phyloP scores from a whole-genome alignment of 2,888 invertebrate species.

The Actias luna region DNA sequence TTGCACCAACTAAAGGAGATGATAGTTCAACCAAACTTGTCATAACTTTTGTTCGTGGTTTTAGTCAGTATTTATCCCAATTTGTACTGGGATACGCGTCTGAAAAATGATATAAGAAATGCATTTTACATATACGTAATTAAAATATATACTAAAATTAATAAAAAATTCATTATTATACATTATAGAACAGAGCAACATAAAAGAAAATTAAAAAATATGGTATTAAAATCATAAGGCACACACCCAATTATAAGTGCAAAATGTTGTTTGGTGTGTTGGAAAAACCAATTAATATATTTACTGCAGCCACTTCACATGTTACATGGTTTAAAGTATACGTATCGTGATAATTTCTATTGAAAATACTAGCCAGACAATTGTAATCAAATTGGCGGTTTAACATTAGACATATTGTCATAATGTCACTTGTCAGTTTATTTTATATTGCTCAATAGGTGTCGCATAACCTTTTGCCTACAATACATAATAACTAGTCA shows the following conservation, averaged over 20 bases:
- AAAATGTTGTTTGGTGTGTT: neutral
- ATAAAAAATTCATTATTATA: neutral
- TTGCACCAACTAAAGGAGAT: slow-evolving; percentile 29
- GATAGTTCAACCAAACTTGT: slow-evolving; percentile 48
- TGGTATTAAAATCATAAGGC: neutral
- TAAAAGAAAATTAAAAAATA: neutral
- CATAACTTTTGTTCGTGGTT: slow-evolving; percentile 52
- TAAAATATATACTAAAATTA: neutral
- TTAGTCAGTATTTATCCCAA: neutral
- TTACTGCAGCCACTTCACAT: neutral
- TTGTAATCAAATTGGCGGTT: slow-evolving; percentile 53
- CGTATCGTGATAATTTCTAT: neutral
- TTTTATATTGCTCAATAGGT: neutral
- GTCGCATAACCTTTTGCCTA: no score
- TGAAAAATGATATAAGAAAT: neutral
- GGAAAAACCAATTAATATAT: neutral
- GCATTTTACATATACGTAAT: neutral
- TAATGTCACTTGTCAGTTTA: slow-evolving; percentile 9
- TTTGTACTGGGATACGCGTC: neutral
- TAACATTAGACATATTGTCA: slow-evolving; percentile 27
- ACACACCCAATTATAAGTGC: neutral
- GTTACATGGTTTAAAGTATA: neutral
- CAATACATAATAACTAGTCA: no score
- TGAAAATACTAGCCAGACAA: neutral
- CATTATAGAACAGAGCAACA: neutral